Conservation (phyloP, 1,140 invertebrate species). For the Drosophila chauvacae region DNA sequence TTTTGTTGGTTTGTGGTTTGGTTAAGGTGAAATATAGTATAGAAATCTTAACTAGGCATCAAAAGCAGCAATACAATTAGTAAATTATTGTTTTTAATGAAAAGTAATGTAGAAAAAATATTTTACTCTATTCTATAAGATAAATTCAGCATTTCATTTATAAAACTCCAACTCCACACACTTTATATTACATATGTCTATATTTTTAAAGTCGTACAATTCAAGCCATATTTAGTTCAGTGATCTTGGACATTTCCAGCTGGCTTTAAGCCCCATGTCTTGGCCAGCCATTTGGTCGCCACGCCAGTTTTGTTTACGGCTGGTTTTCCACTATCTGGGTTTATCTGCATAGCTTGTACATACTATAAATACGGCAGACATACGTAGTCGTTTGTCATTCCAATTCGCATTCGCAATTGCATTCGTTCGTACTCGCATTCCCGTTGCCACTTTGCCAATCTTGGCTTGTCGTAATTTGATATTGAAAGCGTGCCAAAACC, state of each 20-base stretch:
- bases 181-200: too few relatives aligned
- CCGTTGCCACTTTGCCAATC: slow-evolving; percentile 52
- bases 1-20: neutral
- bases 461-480: slow-evolving; percentile 64
- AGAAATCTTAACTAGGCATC: neutral
- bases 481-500: slow-evolving; percentile 77
- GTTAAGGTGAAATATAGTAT: neutral
- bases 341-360: slow-evolving; percentile 40
- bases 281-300: slow-evolving; percentile 44
- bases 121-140: neutral
- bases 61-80: neutral
- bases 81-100: neutral
- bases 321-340: slow-evolving; percentile 20
- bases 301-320: slow-evolving; percentile 34
- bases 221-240: neutral
- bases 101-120: too few relatives aligned
- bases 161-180: too few relatives aligned
- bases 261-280: neutral
- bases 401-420: slow-evolving; percentile 14
- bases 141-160: too few relatives aligned
- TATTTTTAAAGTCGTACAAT: neutral
- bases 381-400: slow-evolving; percentile 52
- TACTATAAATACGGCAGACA: neutral
- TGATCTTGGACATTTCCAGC: slow-evolving; percentile 3
- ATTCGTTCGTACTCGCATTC: slow-evolving; percentile 24